A percentile compares a stretch with the other conserved stretches of the same genome.
These are phyloP conservation scores for Babyrousa celebensis DNA, from an alignment of 2,797 vertebrate species.

Conservation along the genomic window DNA sequence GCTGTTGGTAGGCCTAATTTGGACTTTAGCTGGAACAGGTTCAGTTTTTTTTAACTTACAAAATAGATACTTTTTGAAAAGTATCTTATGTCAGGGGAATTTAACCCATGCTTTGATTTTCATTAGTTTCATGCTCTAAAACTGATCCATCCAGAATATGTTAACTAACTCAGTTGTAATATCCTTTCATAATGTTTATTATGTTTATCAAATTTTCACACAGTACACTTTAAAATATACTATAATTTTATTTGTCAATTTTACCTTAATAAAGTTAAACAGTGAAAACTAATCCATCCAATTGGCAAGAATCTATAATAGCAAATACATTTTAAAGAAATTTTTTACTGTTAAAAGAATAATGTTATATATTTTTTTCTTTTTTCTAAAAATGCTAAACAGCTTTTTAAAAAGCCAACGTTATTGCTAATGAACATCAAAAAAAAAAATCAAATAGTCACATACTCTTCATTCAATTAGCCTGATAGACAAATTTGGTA, in stretches of 20 bases:
- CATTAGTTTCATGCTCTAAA: constrained; percentile 50
- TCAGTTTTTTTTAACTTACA: constrained; percentile 37
- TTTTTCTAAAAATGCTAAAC: constrained; percentile 44
- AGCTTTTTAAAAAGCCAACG: constrained; percentile 19
- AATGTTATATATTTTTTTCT: not conserved
- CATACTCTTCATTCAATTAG: not conserved
- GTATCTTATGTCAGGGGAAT: not conserved
- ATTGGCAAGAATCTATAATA: not conserved
- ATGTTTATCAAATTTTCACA: not conserved
- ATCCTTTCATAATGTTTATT: not conserved
- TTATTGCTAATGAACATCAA: constrained; percentile 42
- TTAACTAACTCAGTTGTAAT: not conserved
- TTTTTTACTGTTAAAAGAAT: constrained; percentile 43
- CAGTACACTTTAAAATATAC: not conserved
- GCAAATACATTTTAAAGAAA: constrained; percentile 26
- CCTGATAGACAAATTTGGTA: not conserved
- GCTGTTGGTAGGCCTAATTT: not conserved
- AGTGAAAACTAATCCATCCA: not conserved
- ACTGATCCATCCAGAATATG: not conserved
- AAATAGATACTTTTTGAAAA: not conserved
- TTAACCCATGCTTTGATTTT: constrained; percentile 52
- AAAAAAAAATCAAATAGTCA: constrained; percentile 39
- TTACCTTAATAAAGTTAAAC: not conserved
- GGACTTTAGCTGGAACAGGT: not conserved
- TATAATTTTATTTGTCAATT: not conserved